Percentiles rank a stretch among this genome's conserved stretches.
Conservation (phyloP, 2,113 vertebrate genomes). For the Scartelaos histophorus region DNA sequence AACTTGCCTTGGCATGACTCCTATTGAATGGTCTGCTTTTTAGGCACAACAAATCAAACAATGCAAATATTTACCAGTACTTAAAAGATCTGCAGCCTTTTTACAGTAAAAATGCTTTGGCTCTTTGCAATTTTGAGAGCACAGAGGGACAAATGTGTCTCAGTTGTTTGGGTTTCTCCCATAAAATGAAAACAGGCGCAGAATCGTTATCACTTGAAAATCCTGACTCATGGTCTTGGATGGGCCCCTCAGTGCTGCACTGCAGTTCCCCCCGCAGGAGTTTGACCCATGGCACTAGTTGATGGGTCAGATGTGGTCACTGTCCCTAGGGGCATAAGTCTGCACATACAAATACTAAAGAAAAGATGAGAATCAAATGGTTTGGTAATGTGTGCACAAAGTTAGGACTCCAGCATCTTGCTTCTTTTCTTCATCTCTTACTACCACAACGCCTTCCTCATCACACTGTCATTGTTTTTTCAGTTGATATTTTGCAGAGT, state of each 20-base stretch:
- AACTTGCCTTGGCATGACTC: conserved; percentile 26
- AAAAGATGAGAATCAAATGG: neutral
- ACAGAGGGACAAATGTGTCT: too few relatives aligned
- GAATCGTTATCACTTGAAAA: neutral
- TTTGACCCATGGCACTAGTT: too few relatives aligned
- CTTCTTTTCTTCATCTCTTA: too few relatives aligned
- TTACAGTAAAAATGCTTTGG: neutral
- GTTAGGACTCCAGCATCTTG: neutral
- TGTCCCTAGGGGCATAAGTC: too few relatives aligned
- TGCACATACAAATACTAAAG: neutral
- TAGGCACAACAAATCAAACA: neutral
- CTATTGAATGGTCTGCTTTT: neutral
- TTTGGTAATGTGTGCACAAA: too few relatives aligned
- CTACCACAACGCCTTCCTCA: too few relatives aligned
- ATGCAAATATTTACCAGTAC: neutral
- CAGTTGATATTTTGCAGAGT: too few relatives aligned
- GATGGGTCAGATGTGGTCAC: too few relatives aligned
- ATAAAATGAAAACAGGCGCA: too few relatives aligned
- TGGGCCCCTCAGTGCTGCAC: neutral
- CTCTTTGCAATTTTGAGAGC: neutral
- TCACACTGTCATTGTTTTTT: neutral
- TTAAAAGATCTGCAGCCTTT: neutral
- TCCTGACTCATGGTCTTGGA: neutral
- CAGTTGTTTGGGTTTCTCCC: too few relatives aligned
- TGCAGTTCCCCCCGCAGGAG: too few relatives aligned